Base-by-base conservation (phyloP, 2,113 vertebrate species). In the Bostrychus sinensis region DNA sequence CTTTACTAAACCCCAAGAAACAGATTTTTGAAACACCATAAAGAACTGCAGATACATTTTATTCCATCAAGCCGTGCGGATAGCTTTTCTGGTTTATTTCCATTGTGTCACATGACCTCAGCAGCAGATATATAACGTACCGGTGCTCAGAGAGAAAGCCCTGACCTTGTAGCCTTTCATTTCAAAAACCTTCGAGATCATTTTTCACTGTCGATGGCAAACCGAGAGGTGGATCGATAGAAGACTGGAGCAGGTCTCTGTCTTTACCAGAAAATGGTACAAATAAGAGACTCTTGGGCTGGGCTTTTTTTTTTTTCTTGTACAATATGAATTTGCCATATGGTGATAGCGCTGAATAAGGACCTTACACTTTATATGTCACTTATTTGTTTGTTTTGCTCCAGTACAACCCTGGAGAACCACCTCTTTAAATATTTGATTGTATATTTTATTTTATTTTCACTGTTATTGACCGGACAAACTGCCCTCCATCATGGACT, bases 191-290 rank as follows among this genome's bases (percentile, higher is more conserved):
- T 53, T 3, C 46, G 50, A 56, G 74, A 64, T 84, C 60, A 55
- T 78, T 46, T 80, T 83, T 81, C 78, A 75, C 63, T 19, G 69
- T 19, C 56, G 67, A 62, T 6, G 43, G 62, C 45, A 66, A 65
- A 72, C 34, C 67, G 59, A 75, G 70, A 73, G 17, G 39, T 1
- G 0, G 67, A 79, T 78, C 63, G 1, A 74, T 83, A 50, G 34
- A 66, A 26, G 48, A 56, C 22, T 7, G 53, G 58, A 63, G 65
- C 42, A 73, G 66, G 59, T 28, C 64, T 70, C 14, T 67, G 48
- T 43, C 43, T 37, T 64, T 54, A 69, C 45, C 0, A 8, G 37
- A 45, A 55, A 17, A 38, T 60, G 55, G 34, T 42, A 30, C 14
- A 2, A 28, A 59, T 1, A 48, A 1, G 22, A 61, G 2, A 51